Evolutionary conservation across 2,797 vertebrate genomes (phyloP).

Genomic region (Epinephelus coioides): DNA sequence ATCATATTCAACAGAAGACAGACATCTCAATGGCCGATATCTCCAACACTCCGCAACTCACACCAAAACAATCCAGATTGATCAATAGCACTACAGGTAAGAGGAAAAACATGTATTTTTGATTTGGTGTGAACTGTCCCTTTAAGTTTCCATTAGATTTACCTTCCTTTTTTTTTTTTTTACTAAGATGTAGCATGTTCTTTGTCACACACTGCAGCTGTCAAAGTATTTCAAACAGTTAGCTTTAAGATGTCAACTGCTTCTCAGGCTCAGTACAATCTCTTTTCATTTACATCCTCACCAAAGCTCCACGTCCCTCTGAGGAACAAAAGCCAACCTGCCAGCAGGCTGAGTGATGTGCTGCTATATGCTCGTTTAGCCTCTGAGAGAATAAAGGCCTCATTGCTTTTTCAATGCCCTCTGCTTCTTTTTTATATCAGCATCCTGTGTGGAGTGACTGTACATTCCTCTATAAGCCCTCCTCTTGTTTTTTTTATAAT

Average conservation of each 20-base stretch:
- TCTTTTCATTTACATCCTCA: neutral
- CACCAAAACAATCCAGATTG: too few relatives aligned
- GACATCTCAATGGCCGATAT: too few relatives aligned
- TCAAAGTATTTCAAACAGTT: neutral
- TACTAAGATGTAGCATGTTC: neutral
- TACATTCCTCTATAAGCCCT: constrained; percentile 31
- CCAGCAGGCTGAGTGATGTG: constrained; percentile 28
- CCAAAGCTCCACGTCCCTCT: neutral
- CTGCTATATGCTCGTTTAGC: constrained; percentile 31
- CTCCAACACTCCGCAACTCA: too few relatives aligned
- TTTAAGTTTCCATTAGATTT: too few relatives aligned
- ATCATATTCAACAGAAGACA: too few relatives aligned
- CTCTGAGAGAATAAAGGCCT: constrained; percentile 34
- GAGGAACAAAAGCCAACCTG: constrained; percentile 33
- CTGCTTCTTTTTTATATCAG: constrained; percentile 9
- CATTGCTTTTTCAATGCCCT: neutral
- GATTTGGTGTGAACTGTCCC: too few relatives aligned
- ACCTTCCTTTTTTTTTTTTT: neutral
- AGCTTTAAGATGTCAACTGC: neutral
- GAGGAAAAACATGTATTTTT: too few relatives aligned
- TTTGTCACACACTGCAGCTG: neutral
- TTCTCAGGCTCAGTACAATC: neutral
- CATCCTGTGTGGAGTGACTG: constrained; percentile 21
- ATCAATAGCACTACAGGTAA: too few relatives aligned
- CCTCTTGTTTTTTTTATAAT: constrained; percentile 43